Evolutionary conservation across 2,888 invertebrate genomes (phyloP).

Genomic region (Eilema griseolum): DNA sequence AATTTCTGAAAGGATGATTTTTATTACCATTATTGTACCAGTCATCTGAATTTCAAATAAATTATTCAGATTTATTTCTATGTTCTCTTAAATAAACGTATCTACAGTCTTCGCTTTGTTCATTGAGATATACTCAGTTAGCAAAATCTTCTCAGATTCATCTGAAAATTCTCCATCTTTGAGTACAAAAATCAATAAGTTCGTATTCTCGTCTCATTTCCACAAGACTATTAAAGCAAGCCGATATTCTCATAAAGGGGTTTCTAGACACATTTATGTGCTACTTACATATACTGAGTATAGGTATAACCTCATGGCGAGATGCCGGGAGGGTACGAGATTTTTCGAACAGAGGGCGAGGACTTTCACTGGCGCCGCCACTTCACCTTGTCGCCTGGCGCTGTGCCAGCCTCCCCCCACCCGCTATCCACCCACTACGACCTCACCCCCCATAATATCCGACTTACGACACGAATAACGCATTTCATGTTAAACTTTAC

Average conservation of each 20-base stretch:
- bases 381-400: slow-evolving; percentile 83
- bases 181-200: background rate
- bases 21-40: background rate
- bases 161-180: background rate
- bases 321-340: slow-evolving; percentile 45
- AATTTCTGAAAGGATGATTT: background rate
- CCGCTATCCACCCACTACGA: slow-evolving; percentile 28
- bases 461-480: slow-evolving; percentile 46
- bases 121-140: too few species aligned
- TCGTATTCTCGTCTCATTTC: background rate
- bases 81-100: background rate
- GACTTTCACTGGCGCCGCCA: slow-evolving; percentile 82
- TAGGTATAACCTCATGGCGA: slow-evolving; percentile 15
- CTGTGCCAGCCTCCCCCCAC: slow-evolving; percentile 65
- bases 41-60: background rate
- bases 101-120: background rate
- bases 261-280: background rate
- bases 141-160: background rate
- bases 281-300: background rate
- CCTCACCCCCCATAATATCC: slow-evolving; percentile 31
- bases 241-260: background rate
- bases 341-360: slow-evolving; percentile 50
- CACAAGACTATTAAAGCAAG: background rate
- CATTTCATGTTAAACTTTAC: slow-evolving; percentile 57
- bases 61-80: background rate